These are phyloP conservation scores for Papilio xuthus DNA, from an alignment of 1,140 invertebrate species.

Conservation along the genomic window DNA sequence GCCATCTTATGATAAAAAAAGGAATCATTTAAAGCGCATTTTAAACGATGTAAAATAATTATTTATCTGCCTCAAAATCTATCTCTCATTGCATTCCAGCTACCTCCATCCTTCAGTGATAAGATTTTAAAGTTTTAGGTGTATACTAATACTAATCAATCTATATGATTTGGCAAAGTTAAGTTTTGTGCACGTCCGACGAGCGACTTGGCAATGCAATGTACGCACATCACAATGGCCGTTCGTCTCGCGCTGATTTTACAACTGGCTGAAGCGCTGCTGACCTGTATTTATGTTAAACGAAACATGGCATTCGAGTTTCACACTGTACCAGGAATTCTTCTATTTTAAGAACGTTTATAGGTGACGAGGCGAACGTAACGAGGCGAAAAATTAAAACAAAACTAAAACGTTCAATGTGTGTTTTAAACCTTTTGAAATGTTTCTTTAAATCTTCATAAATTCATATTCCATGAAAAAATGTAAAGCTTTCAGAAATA, in stretches of 20 bases:
- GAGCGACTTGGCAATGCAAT: conserved; percentile 6
- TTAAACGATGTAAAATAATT: background rate
- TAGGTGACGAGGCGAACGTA: conserved; percentile 17
- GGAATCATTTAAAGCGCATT: background rate
- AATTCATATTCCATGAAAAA: background rate
- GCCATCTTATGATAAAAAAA: too few species aligned
- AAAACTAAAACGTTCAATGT: conserved; percentile 1
- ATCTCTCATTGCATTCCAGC: too few species aligned
- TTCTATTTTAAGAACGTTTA: conserved; percentile 25
- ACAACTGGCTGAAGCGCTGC: conserved; percentile 22
- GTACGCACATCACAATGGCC: conserved; percentile 17
- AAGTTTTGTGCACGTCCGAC: background rate
- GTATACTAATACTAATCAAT: background rate
- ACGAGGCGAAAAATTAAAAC: conserved; percentile 24
- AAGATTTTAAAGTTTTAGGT: background rate
- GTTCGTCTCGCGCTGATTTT: conserved; percentile 10
- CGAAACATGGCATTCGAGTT: conserved; percentile 24
- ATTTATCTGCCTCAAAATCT: background rate
- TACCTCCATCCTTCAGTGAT: background rate
- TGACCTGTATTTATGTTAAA: conserved; percentile 27
- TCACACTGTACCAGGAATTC: conserved; percentile 12
- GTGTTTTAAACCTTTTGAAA: background rate
- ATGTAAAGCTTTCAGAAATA: background rate
- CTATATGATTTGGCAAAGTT: conserved; percentile 4
- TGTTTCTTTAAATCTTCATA: background rate